Evolutionary conservation across 2,797 vertebrate genomes (phyloP).

Genomic region (Lutjanus campechanus): DNA sequence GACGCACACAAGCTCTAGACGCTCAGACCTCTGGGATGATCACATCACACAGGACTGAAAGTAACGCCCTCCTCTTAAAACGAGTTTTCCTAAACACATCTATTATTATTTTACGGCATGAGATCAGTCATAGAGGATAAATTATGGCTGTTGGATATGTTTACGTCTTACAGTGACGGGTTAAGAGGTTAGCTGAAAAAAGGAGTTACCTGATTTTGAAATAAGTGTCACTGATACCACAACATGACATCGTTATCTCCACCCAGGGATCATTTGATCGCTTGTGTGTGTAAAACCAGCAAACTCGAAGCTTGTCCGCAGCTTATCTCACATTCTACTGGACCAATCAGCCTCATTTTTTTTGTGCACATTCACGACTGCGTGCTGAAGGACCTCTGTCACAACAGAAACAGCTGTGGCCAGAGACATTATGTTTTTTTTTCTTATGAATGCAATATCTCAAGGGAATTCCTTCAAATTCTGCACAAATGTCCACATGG

Average conservation of each 20-base stretch:
- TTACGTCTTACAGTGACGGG: background rate
- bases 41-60: slow-evolving; percentile 20
- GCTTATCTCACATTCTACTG: no score
- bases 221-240: background rate
- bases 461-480: no score
- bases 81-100: background rate
- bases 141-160: background rate
- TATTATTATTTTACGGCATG: background rate
- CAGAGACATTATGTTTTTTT: no score
- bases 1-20: background rate
- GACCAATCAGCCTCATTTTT: no score
- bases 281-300: no score
- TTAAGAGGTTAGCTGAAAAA: background rate
- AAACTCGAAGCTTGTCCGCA: no score
- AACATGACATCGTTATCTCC: background rate
- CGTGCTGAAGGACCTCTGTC: no score
- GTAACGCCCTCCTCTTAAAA: slow-evolving; percentile 6
- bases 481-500: no score
- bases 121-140: background rate
- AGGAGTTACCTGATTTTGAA: background rate
- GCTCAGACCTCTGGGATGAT: slow-evolving; percentile 14
- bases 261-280: no score
- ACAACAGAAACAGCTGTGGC: no score
- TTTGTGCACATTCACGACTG: no score
- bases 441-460: no score